These are phyloP conservation scores for Corythoichthys haematopterus DNA, from an alignment of 2,113 vertebrate genomes.

Conservation along the genomic window DNA sequence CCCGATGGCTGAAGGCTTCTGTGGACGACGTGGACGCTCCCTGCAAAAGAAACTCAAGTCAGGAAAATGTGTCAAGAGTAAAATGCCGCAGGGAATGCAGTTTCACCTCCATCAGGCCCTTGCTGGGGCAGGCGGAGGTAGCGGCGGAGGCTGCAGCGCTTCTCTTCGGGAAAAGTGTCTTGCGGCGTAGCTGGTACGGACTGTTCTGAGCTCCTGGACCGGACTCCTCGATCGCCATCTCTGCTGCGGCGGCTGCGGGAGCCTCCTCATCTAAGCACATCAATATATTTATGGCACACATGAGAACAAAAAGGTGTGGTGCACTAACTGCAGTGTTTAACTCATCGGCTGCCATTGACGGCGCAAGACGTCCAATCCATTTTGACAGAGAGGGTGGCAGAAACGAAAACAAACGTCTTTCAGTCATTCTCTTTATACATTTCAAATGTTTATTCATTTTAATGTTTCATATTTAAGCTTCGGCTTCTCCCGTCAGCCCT, in stretches of 20 bases:
- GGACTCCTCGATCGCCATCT: conserved; percentile 99
- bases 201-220: conserved; percentile 99
- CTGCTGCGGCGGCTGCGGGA: conserved; percentile 83
- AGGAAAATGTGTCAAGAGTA: background rate
- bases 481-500: too few species aligned
- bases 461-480: too few species aligned
- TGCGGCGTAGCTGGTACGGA: conserved; percentile 98
- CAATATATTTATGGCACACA: conserved; percentile 1
- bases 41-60: conserved; percentile 55
- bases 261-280: conserved; percentile 88
- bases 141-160: conserved; percentile 87
- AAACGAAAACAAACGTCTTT: too few species aligned
- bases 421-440: too few species aligned
- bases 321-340: background rate
- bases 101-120: conserved; percentile 93
- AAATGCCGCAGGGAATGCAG: background rate
- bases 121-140: conserved; percentile 76
- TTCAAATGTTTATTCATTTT: too few species aligned
- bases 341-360: too few species aligned
- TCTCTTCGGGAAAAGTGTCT: conserved; percentile 98
- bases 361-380: too few species aligned
- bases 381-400: too few species aligned
- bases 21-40: conserved; percentile 96
- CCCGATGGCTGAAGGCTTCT: conserved; percentile 95
- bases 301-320: background rate